Evolutionary conservation across 2,888 invertebrate species (phyloP), one percentile per base, ranked within the genome.

Genomic region (Eurytoma adleriae): DNA sequence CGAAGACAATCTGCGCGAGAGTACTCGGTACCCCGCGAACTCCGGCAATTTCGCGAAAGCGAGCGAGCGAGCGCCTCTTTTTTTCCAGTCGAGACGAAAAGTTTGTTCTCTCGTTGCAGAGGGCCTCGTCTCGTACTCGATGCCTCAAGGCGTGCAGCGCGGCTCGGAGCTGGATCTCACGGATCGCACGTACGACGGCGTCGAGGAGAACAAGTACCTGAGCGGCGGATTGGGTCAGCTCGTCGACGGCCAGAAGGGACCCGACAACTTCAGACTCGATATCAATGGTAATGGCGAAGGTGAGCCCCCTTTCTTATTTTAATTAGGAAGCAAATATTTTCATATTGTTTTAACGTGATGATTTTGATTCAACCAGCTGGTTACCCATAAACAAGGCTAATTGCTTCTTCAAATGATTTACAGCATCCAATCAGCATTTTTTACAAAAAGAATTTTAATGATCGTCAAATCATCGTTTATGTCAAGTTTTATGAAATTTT

Each of bases 171-270:
- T 96, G 86, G 95, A 96, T 91, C 92, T 96, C 76, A 93, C 94
- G 79, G 96, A 97, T 92, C 93, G 93, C 84, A 95, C 94, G 30
- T 96, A 96, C 91, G 96, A 97, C 90, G 96, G 96, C 64, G 91
- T 91, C 79, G 94, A 94, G 85, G 93, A 94, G 86, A 92, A 91
- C 79, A 93, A 93, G 85, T 92, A 93, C 84, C 92, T 94, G 84
- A 93, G 93, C 82, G 94, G 94, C 72, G 96, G 96, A 18, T 91
- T 96, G 77, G 96, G 97, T 75, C 96, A 96, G 91, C 92, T 97
- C 86, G 93, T 94, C 70, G 96, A 96, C 90, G 96, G 96, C 20
- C 93, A 94, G 85, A 93, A 93, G 87, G 96, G 96, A 81, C 93
- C 93, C 84, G 95, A 95, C 88, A 95, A 96, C 91, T 96, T 95